These are phyloP conservation scores for Stenodema calcarata DNA, from an alignment of 2,888 invertebrate genomes.

Conservation along the genomic window DNA sequence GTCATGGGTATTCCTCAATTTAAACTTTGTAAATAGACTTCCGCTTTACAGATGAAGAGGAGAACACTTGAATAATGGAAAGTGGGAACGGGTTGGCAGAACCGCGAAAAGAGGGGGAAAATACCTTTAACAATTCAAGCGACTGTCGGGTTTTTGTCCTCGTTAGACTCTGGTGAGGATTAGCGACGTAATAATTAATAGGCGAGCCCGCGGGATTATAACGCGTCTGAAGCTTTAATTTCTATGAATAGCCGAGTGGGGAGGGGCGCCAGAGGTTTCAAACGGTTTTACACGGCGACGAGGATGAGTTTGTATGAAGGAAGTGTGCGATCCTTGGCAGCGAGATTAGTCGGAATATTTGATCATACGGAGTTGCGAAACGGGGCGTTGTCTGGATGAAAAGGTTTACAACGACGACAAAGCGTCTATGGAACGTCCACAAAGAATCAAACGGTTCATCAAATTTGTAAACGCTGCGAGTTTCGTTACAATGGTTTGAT, in stretches of 20 bases:
- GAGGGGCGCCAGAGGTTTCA: background rate
- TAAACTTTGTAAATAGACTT: slow-evolving; percentile 31
- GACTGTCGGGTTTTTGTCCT: slow-evolving; percentile 42
- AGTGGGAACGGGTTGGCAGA: slow-evolving; percentile 4
- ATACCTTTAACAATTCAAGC: slow-evolving; percentile 33
- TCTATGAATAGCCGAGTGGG: slow-evolving; percentile 44
- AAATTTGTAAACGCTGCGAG: too few species aligned
- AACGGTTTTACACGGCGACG: background rate
- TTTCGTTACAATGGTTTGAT: too few species aligned
- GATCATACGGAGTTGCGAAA: background rate
- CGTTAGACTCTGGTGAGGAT: slow-evolving; percentile 23
- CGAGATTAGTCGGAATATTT: background rate
- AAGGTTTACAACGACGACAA: background rate
- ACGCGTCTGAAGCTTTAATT: slow-evolving; percentile 46
- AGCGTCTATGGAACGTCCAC: too few species aligned
- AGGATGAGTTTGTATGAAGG: background rate
- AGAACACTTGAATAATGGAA: background rate
- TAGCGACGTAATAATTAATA: slow-evolving; percentile 33
- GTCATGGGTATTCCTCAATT: slow-evolving; percentile 3
- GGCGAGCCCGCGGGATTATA: slow-evolving; percentile 36
- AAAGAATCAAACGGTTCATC: too few species aligned
- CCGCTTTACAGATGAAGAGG: background rate
- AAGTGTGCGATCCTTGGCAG: background rate
- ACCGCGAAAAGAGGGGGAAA: slow-evolving; percentile 8
- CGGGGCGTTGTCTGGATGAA: background rate